Evolutionary conservation across 1,140 invertebrate genomes (phyloP).

Genomic region (Phymastichus coffea): DNA sequence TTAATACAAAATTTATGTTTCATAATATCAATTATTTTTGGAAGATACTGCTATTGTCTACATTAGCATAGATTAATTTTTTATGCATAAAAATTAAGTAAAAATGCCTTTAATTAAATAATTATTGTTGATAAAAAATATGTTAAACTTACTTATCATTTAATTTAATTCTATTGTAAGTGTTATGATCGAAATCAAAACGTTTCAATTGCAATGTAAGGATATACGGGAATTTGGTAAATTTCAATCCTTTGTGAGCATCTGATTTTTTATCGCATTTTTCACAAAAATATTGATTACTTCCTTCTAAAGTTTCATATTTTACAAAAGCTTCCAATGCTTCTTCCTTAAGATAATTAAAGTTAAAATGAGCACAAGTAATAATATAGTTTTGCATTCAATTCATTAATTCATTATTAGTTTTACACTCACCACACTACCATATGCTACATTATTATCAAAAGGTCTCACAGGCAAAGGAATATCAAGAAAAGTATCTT

Average conservation of each 20-base stretch:
- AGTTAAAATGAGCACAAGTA: not conserved
- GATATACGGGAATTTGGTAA: conserved; percentile 85
- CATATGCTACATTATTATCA: conserved; percentile 75
- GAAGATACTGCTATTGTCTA: no score
- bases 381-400: not conserved
- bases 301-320: conserved; percentile 81
- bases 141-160: conserved; percentile 76
- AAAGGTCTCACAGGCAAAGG: conserved; percentile 85
- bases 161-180: conserved; percentile 84
- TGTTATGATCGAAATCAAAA: conserved; percentile 89
- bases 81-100: not conserved
- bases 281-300: conserved; percentile 90
- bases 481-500: conserved; percentile 87
- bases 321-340: conserved; percentile 83
- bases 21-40: not conserved
- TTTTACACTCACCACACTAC: conserved; percentile 68
- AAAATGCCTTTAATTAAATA: not conserved
- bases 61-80: no score
- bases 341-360: conserved; percentile 70
- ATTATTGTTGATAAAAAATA: not conserved
- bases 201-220: conserved; percentile 86
- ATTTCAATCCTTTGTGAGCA: conserved; percentile 90
- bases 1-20: not conserved
- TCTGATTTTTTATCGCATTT: conserved; percentile 87
- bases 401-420: not conserved